Base-by-base conservation (phyloP, 2,797 vertebrate species). In the Betta splendens region DNA sequence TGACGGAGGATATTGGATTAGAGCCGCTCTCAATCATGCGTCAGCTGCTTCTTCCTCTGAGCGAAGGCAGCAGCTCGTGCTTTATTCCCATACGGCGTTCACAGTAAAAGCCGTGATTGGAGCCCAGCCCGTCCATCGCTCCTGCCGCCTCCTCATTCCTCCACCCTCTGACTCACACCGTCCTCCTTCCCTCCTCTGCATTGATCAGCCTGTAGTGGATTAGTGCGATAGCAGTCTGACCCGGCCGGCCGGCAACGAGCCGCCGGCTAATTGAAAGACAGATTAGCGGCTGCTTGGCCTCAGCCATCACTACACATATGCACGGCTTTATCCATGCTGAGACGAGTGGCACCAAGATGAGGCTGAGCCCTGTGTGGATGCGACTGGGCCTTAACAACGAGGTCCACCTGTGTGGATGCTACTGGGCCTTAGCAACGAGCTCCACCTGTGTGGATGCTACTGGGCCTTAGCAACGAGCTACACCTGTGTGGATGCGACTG, bases 201-300 rank as follows among this genome's bases (percentile, higher is more conserved):
- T 75, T 75, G 81, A 87, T 84, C 78, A 83, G 40, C 38, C 69
- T 9, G 8, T 9, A 60, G 71, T 72, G 81, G 85, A 86, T 87
- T 84, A 81, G 72, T 21, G 51, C 38, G 72, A 80, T 83, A 59
- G 64, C 65, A 1, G 49, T 52, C 69, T 83, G 82, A 89, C 81
- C 78, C 18, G 6, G 22, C 44, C 40, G 69, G 36, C 59, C 65
- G 64, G 12, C 43, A 61, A 74, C 82, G 75, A 66, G 63, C 61
- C 44, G 45, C 70, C 18, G 37, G 78, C 74, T 87, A 86, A 87
- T 81, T 86, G 80, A 86, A 85, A 81, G 77, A 76, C 57, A 40
- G 77, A 85, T 70, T 76, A 79, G 17, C 64, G 37, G 9, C 46
- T 15, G 25, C 54, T 63, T 51, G 26, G 20, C 35, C 50, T 20